Percentiles rank a stretch among this genome's conserved stretches.
Conservation (phyloP, 2,888 invertebrate species). For the Microctonus brassicae region DNA sequence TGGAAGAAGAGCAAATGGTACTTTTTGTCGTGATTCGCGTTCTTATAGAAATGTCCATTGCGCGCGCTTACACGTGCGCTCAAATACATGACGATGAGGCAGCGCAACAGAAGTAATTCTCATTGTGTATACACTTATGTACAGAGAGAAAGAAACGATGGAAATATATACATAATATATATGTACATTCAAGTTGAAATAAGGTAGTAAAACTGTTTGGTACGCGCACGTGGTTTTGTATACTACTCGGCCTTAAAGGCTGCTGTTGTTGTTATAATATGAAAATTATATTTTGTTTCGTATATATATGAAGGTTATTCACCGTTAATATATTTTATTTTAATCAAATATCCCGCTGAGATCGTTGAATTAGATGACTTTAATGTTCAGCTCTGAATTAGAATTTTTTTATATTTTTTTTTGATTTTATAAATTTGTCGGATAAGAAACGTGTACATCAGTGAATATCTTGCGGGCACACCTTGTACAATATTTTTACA, state of each 20-base stretch:
- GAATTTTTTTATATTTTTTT: neutral
- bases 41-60: slow-evolving; percentile 28
- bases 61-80: slow-evolving; percentile 34
- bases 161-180: neutral
- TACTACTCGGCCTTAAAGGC: neutral
- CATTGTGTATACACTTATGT: neutral
- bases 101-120: neutral
- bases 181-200: neutral
- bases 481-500: neutral
- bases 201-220: slow-evolving; percentile 15
- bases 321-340: neutral
- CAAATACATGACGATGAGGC: neutral
- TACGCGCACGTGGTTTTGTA: slow-evolving; percentile 6
- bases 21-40: slow-evolving; percentile 21
- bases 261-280: neutral
- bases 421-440: neutral
- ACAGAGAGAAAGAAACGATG: neutral
- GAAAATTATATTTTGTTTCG: neutral
- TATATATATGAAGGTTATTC: neutral
- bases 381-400: neutral
- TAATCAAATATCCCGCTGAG: neutral
- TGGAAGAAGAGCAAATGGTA: too few relatives aligned
- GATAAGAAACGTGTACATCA: neutral
- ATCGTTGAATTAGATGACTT: neutral
- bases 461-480: neutral